Base-by-base conservation (phyloP, 2,113 vertebrate genomes). In the Xenopus laevis region DNA sequence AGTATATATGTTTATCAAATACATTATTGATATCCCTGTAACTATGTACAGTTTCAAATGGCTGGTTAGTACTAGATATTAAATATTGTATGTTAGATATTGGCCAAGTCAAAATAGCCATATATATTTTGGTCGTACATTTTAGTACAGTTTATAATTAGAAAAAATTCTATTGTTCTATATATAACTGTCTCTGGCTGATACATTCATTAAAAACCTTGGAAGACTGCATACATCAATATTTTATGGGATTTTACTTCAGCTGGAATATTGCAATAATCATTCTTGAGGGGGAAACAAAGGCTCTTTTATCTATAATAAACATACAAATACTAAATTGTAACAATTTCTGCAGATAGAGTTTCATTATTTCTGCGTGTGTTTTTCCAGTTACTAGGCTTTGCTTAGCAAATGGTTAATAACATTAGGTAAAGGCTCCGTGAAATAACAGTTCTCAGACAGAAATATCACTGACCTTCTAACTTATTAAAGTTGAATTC, bases 371-470 rank as follows among this genome's bases (percentile, higher is more conserved):
- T 75, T 65, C 68, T 75, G 73, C 65, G 68, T 75, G 6, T 65
- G 13, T 75, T 75, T 75, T 75, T 75, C 65, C 73, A 62, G 65
- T 75, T 67, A 69, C 65, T 60, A 61, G 23, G 27, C 40, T 65
- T 20, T 46, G 13, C 33, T 65, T 65, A 17, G 63, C 63, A 46
- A 65, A 65, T 46, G 58, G 65, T 44, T 75, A 68, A 75, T 68
- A 75, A 23, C 66, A 75, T 75, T 75, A 75, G 73, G 46, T 33
- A 75, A 75, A 68, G 67, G 65, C 65, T 75, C 73, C 65, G 68
- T 68, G 73, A 69, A 75, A 75, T 68, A 75, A 75, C 73, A 75
- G 68, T 75, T 69, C 69, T 57, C 58, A 75, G 66, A 10, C 52
- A 72, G 71, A 76, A 47, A 18, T 63, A 50, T 52, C 52, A 21